Evolutionary conservation across 2,797 vertebrate species (phyloP).

Genomic region (Miichthys miiuy): DNA sequence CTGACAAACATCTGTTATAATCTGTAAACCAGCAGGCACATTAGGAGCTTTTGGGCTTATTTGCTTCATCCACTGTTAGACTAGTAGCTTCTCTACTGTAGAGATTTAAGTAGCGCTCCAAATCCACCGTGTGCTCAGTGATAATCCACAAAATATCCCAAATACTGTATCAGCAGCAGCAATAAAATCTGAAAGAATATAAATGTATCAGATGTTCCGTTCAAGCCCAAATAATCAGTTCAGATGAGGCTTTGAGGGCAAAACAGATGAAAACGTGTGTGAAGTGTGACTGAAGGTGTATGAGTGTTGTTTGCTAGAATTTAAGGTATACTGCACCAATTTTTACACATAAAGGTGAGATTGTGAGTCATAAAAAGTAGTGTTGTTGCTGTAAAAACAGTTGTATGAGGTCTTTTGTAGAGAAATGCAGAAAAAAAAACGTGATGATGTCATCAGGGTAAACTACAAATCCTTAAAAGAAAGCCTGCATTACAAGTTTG

Average conservation of each 20-base stretch:
- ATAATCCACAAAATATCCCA: conserved; percentile 50
- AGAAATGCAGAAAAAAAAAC: not conserved
- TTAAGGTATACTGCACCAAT: not conserved
- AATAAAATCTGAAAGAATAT: conserved; percentile 38
- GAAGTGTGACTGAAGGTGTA: not conserved
- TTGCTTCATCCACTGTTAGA: conserved; percentile 60
- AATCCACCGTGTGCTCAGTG: conserved; percentile 58
- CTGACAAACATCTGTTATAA: conserved; percentile 62
- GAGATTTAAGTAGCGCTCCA: conserved; percentile 43
- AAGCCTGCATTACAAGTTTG: not conserved
- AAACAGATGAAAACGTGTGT: not conserved
- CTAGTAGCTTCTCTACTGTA: conserved; percentile 34
- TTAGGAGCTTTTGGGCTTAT: conserved; percentile 62
- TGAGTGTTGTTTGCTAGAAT: not conserved
- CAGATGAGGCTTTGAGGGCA: conserved; percentile 6
- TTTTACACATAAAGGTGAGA: conserved; percentile 5
- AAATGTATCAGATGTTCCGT: conserved; percentile 7
- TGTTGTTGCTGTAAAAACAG: not conserved
- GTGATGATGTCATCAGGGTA: not conserved
- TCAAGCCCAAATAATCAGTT: conserved; percentile 10
- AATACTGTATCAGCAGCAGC: conserved; percentile 38
- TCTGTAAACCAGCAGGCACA: conserved; percentile 63
- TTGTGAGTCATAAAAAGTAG: not conserved
- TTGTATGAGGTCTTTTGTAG: not conserved
- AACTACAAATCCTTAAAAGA: not conserved